A percentile compares a stretch with the other conserved stretches of the same genome.
Evolutionary conservation across 2,797 vertebrate genomes (phyloP).

Genomic region (Cyclura pinguis): DNA sequence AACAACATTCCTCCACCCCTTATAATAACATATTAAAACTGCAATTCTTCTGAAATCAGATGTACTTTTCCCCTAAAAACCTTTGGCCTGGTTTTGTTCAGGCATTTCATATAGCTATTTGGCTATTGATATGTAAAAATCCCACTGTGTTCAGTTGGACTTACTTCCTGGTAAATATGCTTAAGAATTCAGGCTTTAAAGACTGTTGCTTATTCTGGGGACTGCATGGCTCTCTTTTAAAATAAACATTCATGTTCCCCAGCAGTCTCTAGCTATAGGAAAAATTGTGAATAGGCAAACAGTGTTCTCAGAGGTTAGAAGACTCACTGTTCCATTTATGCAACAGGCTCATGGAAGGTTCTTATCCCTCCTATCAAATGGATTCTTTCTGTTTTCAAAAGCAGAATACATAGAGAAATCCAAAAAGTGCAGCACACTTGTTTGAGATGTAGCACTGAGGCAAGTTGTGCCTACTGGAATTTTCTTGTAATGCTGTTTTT

Average conservation of each 20-base stretch:
- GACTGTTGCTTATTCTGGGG: conserved; percentile 2
- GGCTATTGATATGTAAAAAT: background rate
- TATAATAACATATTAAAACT: background rate
- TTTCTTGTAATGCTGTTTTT: background rate
- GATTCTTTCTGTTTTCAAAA: background rate
- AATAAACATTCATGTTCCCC: conserved; percentile 11
- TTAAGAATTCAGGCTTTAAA: background rate
- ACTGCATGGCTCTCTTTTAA: background rate
- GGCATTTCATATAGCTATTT: background rate
- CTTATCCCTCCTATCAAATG: background rate
- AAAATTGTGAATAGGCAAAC: background rate
- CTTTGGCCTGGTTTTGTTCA: background rate
- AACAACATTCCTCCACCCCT: background rate
- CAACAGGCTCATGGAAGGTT: background rate
- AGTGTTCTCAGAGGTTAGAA: background rate
- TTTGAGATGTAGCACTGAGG: background rate
- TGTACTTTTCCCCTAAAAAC: background rate
- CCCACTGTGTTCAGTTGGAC: background rate
- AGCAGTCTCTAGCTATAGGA: background rate
- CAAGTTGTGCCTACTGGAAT: background rate
- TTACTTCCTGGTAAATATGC: conserved; percentile 1
- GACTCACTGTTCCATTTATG: background rate
- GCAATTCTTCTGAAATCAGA: background rate
- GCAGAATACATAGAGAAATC: background rate
- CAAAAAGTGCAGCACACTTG: background rate